A percentile compares a stretch with the other conserved stretches of the same genome.
Evolutionary conservation across 2,797 vertebrate species (phyloP).

Genomic region (Borostomias antarcticus): DNA sequence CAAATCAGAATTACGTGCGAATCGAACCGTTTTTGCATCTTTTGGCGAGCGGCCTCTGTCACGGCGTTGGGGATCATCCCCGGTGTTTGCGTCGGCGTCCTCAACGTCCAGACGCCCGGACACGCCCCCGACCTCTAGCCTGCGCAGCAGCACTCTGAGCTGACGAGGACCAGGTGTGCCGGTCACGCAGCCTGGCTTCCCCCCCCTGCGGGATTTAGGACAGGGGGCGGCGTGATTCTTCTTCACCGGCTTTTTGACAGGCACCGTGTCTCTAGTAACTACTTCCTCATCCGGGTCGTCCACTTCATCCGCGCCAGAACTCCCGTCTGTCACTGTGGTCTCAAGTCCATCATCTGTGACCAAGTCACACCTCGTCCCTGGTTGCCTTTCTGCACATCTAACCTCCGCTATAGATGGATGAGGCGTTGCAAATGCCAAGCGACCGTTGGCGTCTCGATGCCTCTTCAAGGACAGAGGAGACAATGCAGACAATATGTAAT

Average conservation of each 20-base stretch:
- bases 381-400: no score
- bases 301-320: neutral
- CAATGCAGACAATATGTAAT: constrained; percentile 5
- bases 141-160: neutral
- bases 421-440: neutral
- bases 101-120: no score
- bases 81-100: no score
- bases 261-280: neutral
- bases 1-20: no score
- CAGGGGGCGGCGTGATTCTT: neutral
- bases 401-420: neutral
- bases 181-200: neutral
- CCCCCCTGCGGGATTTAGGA: neutral
- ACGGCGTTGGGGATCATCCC: no score
- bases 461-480: neutral
- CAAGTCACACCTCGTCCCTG: constrained; percentile 1
- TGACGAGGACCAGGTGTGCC: neutral
- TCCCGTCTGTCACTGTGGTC: neutral
- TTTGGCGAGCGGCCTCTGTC: no score
- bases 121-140: no score
- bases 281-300: neutral
- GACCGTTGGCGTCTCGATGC: neutral
- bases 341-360: neutral
- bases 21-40: no score
- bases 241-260: neutral